Evolutionary conservation across 2,888 invertebrate genomes (phyloP).

Genomic region (Caenorhabditis japonica): DNA sequence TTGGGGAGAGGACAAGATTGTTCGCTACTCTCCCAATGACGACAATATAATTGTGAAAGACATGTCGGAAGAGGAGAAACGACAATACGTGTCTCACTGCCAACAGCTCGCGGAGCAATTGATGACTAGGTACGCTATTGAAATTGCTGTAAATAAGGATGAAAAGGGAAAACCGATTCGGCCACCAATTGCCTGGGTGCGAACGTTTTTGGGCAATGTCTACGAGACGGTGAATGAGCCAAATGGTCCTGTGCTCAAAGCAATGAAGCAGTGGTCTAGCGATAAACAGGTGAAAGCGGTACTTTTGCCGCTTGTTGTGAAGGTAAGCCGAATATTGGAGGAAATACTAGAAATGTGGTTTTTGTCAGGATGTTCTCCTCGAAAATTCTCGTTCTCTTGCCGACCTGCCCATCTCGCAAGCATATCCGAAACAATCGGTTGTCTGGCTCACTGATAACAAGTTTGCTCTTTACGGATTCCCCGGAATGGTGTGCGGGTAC

Average conservation of each 20-base stretch:
- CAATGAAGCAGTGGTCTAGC: constrained; percentile 45
- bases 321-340: constrained; percentile 21
- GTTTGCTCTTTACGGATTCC: constrained; percentile 51
- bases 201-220: constrained; percentile 55
- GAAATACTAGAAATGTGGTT: not conserved
- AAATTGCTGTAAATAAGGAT: constrained; percentile 12
- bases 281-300: constrained; percentile 33
- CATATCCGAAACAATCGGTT: constrained; percentile 46
- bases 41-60: constrained; percentile 50
- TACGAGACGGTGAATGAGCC: constrained; percentile 30
- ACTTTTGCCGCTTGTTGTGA: constrained; percentile 49
- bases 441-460: constrained; percentile 54
- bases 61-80: constrained; percentile 43
- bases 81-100: constrained; percentile 16
- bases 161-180: constrained; percentile 6
- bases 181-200: constrained; percentile 49
- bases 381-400: constrained; percentile 40
- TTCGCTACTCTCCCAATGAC: constrained; percentile 5
- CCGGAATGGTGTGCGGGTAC: constrained; percentile 47
- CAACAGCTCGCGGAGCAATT: constrained; percentile 32
- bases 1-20: constrained; percentile 45
- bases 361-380: constrained; percentile 49
- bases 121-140: constrained; percentile 62
- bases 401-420: constrained; percentile 48
- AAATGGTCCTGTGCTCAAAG: constrained; percentile 14